Percentiles rank a stretch among this genome's conserved stretches.
phyloP scores from a whole-genome alignment of 2,113 vertebrate genomes.

The Fukomys damarensis region DNA sequence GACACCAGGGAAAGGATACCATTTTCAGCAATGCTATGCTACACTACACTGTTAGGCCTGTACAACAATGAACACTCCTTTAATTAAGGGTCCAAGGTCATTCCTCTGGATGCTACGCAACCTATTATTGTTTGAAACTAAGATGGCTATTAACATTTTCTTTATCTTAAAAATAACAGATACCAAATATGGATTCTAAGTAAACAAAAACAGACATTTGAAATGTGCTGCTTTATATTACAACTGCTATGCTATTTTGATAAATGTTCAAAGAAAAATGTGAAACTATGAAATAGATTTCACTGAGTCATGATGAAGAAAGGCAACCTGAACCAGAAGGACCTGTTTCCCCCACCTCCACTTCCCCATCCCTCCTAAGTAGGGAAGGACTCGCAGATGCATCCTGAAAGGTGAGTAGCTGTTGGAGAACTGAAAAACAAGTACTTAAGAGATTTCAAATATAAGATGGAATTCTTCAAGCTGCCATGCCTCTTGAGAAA shows the following conservation, averaged over 20 bases:
- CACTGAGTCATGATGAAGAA: neutral
- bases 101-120: neutral
- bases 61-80: neutral
- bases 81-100: neutral
- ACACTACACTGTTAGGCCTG: neutral
- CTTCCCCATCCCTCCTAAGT: neutral
- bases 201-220: neutral
- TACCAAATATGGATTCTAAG: neutral
- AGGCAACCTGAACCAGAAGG: neutral
- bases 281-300: slow-evolving; percentile 14
- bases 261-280: slow-evolving; percentile 7
- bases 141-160: neutral
- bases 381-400: slow-evolving; percentile 54
- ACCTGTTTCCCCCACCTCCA: neutral
- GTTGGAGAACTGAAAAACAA: slow-evolving; percentile 58
- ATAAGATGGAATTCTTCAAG: slow-evolving; percentile 61
- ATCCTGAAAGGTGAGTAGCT: slow-evolving; percentile 60
- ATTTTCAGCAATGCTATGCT: neutral
- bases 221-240: neutral
- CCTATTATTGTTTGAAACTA: neutral
- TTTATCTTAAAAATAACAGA: slow-evolving; percentile 16
- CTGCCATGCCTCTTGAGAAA: slow-evolving; percentile 34
- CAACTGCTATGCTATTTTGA: slow-evolving; percentile 1
- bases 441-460: slow-evolving; percentile 60
- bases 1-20: neutral